phyloP scores from a whole-genome alignment of 1,140 invertebrate species.

The Drosophila eugracilis region DNA sequence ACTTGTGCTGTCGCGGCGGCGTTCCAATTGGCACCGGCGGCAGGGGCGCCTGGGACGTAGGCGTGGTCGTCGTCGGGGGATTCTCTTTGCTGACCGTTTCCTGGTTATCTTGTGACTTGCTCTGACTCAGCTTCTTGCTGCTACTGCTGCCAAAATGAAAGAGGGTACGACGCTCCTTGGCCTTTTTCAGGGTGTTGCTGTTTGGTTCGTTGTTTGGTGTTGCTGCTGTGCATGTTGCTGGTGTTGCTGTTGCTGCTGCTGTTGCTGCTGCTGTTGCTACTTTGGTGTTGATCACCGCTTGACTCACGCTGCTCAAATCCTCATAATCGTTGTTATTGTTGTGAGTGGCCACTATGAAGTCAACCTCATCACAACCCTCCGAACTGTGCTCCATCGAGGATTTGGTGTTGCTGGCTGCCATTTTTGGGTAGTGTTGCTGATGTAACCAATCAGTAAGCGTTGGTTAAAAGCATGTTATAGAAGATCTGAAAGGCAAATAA shows the following conservation, averaged over 20 bases:
- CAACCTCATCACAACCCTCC: constrained; percentile 64
- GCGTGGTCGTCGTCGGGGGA: constrained; percentile 23
- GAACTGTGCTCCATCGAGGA: constrained; percentile 9
- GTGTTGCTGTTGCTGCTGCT: constrained; percentile 20
- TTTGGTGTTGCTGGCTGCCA: constrained; percentile 51
- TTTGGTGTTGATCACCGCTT: constrained; percentile 63
- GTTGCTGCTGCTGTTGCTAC: constrained; percentile 22
- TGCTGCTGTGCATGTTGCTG: constrained; percentile 39
- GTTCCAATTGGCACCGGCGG: constrained; percentile 68
- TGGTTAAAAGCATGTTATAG: constrained; percentile 49
- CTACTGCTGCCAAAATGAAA: constrained; percentile 66
- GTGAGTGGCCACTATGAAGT: constrained; percentile 56
- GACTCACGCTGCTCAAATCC: constrained; percentile 49
- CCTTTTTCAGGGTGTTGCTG: constrained; percentile 61
- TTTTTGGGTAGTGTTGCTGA: constrained; percentile 18
- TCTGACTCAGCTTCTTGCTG: constrained; percentile 52
- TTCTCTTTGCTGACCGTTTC: neutral
- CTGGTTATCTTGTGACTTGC: constrained; percentile 32
- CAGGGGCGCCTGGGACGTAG: constrained; percentile 21
- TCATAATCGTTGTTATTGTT: constrained; percentile 77
- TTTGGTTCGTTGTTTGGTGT: constrained; percentile 80
- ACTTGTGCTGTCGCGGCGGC: constrained; percentile 76
- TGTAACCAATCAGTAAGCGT: constrained; percentile 48
- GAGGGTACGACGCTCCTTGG: constrained; percentile 70
- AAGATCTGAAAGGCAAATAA: constrained; percentile 16